Evolutionary conservation across 2,888 invertebrate genomes (phyloP).

Genomic region (Trichogramma evanescens): DNA sequence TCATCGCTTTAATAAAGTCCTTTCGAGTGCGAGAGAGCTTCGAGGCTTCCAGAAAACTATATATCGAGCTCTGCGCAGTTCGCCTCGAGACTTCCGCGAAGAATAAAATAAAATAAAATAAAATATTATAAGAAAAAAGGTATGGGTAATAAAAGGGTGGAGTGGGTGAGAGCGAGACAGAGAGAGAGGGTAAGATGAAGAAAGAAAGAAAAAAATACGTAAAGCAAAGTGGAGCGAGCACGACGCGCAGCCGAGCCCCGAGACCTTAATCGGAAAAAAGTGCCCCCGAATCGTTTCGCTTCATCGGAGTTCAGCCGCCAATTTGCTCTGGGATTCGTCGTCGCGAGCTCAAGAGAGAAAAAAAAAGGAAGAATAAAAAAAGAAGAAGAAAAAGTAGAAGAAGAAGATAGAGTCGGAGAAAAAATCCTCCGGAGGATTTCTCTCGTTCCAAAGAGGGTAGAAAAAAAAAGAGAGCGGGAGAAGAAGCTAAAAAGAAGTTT

Average conservation of each 20-base stretch:
- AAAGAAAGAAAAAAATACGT: too few relatives aligned
- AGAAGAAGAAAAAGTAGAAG: slow-evolving; percentile 34
- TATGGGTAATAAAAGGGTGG: too few relatives aligned
- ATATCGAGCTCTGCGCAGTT: too few relatives aligned
- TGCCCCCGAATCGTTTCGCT: slow-evolving; percentile 31
- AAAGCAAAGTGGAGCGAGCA: not conserved
- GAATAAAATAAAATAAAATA: too few relatives aligned
- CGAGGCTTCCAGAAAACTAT: too few relatives aligned
- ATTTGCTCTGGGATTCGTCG: slow-evolving; percentile 27
- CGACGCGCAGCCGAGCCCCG: slow-evolving; percentile 8
- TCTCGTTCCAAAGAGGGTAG: slow-evolving; percentile 19
- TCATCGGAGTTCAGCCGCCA: slow-evolving; percentile 33
- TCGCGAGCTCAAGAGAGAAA: slow-evolving; percentile 12
- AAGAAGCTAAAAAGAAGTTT: slow-evolving; percentile 27
- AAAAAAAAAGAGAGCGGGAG: slow-evolving; percentile 20
- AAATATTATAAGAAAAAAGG: too few relatives aligned
- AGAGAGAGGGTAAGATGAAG: too few relatives aligned
- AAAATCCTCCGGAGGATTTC: slow-evolving; percentile 31
- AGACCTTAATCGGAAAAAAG: slow-evolving; percentile 6
- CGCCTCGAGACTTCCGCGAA: too few relatives aligned
- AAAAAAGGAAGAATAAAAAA: slow-evolving; percentile 29
- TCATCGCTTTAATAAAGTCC: too few relatives aligned
- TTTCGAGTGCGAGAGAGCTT: too few relatives aligned
- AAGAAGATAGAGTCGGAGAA: slow-evolving; percentile 34
- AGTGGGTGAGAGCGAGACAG: too few relatives aligned